Base-by-base conservation (phyloP, 2,888 invertebrate species). In the Plebejus anna region DNA sequence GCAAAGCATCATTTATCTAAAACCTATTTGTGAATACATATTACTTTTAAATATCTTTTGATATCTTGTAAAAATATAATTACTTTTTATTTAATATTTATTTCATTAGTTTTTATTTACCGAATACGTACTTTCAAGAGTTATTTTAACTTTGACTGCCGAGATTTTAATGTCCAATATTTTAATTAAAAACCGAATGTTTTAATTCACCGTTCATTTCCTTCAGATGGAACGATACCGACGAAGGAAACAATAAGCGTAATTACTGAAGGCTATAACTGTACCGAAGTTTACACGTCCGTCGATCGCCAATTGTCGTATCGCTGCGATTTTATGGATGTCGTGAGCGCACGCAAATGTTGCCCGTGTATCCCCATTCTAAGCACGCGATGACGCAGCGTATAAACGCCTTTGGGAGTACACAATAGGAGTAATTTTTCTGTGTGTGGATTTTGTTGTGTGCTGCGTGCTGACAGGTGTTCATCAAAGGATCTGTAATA, bases 301-400 rank as follows among this genome's bases (percentile, higher is more conserved):
- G 84, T 82, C 82, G 78, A 80, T 84, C 81, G 79, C 81, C 85
- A 82, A 85, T 86, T 85, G 86, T 86, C 85, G 84, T 88, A 87
- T 88, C 83, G 81, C 81, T 82, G 82, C 79, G 82, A 82, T 81
- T 88, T 89, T 89, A 89, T 86, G 85, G 82, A 75, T 83, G 83
- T 88, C 88, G 87, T 86, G 88, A 83, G 83, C 83, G 82, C 83
- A 83, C 84, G 86, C 85, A 80, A 82, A 81, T 82, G 81, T 82
- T 81, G 77, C 76, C 77, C 77, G 78, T 78, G 75, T 77, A 51
- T 79, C 75, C 55, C 38, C 76, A 75, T 73, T 55, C 73, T 55
- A 36, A 55, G 5, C 55, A 32, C 6, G 11, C 51, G 42, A 73
- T 32, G 16, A 32, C 13, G 36, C 66, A 66, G 0, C 6, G 32